Conservation (phyloP, 2,113 vertebrate species). For the Progne subis region DNA sequence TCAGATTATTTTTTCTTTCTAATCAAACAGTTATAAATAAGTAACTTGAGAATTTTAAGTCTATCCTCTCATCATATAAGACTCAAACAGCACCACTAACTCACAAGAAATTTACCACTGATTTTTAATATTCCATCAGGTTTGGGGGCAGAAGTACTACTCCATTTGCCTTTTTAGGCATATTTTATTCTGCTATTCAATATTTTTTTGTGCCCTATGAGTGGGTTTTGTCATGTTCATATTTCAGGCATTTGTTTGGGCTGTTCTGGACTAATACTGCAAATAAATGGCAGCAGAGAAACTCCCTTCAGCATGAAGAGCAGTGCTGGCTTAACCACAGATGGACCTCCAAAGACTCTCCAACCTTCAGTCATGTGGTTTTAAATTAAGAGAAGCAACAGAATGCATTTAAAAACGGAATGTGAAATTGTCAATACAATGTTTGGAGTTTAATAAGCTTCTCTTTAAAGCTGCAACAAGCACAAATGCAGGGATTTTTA, state of each 20-base stretch:
- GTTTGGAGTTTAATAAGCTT: not conserved
- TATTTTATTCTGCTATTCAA: not conserved
- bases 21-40: not conserved
- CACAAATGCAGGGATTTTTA: not conserved
- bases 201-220: not conserved
- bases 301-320: not conserved
- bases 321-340: not conserved
- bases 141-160: not conserved
- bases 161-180: not conserved
- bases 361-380: not conserved
- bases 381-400: not conserved
- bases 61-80: not conserved
- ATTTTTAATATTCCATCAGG: not conserved
- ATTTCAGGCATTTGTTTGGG: not conserved
- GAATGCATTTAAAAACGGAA: not conserved
- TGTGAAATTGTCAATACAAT: not conserved
- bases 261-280: not conserved
- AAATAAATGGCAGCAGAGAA: not conserved
- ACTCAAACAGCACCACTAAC: not conserved
- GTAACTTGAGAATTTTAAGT: not conserved
- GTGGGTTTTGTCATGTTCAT: not conserved
- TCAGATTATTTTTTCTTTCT: not conserved
- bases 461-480: not conserved
- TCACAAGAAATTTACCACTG: not conserved
- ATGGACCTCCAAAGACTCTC: not conserved